Conservation (phyloP, 1,140 invertebrate species). For the Platyscapa corneri region DNA sequence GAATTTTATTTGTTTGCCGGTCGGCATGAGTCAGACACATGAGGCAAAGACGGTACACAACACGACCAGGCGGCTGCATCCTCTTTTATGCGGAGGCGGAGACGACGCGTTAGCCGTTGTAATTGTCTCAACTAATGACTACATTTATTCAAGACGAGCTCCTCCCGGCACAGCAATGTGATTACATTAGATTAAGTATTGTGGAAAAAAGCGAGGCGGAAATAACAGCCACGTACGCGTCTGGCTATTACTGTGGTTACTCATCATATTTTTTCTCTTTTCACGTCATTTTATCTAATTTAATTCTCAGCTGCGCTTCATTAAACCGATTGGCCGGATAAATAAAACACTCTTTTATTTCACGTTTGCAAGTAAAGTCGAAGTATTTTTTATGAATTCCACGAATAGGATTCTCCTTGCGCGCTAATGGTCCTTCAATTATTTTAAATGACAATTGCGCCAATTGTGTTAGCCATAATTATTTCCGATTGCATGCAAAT, state of each 20-base stretch:
- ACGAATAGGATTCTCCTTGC: neutral
- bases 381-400: neutral
- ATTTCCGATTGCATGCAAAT: neutral
- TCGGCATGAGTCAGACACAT: constrained; percentile 43
- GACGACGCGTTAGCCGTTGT: constrained; percentile 62
- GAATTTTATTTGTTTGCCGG: constrained; percentile 63
- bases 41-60: neutral
- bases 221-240: constrained; percentile 37
- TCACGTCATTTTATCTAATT: constrained; percentile 27
- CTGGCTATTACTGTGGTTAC: constrained; percentile 39
- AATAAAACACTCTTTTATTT: neutral
- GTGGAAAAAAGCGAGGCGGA: constrained; percentile 43
- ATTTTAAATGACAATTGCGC: neutral
- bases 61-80: neutral
- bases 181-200: constrained; percentile 63
- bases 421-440: neutral
- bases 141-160: constrained; percentile 65
- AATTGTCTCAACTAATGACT: constrained; percentile 70
- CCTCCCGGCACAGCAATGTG: constrained; percentile 50
- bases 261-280: constrained; percentile 16
- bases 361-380: neutral
- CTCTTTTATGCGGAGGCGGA: constrained; percentile 55
- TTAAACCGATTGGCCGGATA: constrained; percentile 6
- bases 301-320: neutral
- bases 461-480: neutral